Evolutionary conservation across 2,888 invertebrate genomes (phyloP), one percentile per base, ranked within the genome.

Genomic region (Cheiracanthium punctorium): DNA sequence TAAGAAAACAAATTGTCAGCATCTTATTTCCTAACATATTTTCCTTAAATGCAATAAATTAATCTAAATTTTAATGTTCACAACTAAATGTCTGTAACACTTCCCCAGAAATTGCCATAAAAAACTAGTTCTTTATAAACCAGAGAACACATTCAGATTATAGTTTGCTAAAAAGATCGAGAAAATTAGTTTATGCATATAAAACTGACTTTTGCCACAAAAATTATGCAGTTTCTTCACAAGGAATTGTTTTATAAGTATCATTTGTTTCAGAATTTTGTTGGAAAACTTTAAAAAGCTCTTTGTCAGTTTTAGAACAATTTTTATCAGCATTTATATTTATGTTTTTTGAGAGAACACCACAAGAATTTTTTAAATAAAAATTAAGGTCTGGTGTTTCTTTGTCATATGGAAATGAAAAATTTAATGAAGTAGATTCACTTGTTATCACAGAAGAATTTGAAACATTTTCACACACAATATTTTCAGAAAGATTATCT

Each of bases 281-380:
- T 77, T 77, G 29, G 0, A 86, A 41, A 58, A 30, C 52, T 32
- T 70, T 75, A 37, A 86, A 86, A 12, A 86, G 52, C 58, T 80
- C 86, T 76, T 86, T 86, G 32, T 86, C 80, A 14, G 86, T 75
- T 80, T 86, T 86, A 1, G 86, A 86, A 58, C 48, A 58, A 65
- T 32, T 37, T 12, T 48, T 70, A 8, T 86, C 65, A 7, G 80
- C 12, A 64, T 71, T 71, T 33, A 69, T 12, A 65, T 86, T 76
- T 10, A 86, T 30, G n/a, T 86, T 86, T 52, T 71, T 86, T 10
- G 71, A 58, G 41, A 80, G 33, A 30, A 33, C 75, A n/a, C 65
- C 75, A 64, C 58, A 74, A 12, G 52, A 71, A 65, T 75, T 76
- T 74, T 86, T 86, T 41, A 80, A 65, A 41, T 80, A 86, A 37